Conservation (phyloP, 2,113 vertebrate genomes). For the Nymphicus hollandicus region DNA sequence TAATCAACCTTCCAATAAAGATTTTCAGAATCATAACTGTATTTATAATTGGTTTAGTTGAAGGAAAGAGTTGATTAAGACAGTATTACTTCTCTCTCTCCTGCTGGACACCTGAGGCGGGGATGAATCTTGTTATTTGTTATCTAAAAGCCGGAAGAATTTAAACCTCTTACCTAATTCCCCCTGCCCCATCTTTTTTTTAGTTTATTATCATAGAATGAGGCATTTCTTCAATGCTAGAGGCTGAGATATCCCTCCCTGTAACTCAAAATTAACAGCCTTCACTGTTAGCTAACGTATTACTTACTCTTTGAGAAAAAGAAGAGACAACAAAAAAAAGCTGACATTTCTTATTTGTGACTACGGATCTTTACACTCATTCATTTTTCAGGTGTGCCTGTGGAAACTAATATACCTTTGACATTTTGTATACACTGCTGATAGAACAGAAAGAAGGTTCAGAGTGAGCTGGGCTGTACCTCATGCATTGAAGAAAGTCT, state of each 20-base stretch:
- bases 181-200: not conserved
- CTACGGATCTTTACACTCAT: not conserved
- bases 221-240: not conserved
- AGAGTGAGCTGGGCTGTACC: not conserved
- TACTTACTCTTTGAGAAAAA: not conserved
- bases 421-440: not conserved
- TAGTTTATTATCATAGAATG: not conserved
- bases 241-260: not conserved
- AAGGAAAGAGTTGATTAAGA: not conserved
- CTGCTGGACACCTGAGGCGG: not conserved
- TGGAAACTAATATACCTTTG: not conserved
- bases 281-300: not conserved
- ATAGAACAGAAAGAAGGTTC: not conserved
- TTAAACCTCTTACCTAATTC: not conserved
- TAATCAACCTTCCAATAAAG: not conserved
- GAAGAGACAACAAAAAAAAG: not conserved
- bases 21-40: not conserved
- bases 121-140: not conserved
- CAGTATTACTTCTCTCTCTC: not conserved
- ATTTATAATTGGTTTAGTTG: not conserved
- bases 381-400: not conserved
- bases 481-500: rapidly evolving
- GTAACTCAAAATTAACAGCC: not conserved
- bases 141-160: not conserved
- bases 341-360: not conserved